These are phyloP conservation scores for Phymastichus coffea DNA, from an alignment of 1,140 invertebrate genomes.

Conservation along the genomic window DNA sequence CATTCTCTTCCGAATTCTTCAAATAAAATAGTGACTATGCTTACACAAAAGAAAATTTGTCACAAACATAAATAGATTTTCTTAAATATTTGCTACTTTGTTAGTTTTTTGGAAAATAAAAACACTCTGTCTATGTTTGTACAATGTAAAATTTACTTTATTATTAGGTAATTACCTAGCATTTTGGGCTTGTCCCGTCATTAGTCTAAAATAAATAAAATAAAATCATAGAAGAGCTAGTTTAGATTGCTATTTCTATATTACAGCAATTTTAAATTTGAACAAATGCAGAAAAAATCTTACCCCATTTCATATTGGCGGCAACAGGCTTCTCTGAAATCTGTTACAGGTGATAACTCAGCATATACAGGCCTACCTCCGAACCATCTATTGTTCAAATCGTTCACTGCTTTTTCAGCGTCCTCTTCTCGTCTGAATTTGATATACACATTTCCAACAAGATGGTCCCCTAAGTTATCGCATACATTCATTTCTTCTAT, in stretches of 20 bases:
- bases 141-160: no score
- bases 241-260: no score
- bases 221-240: no score
- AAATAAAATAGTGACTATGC: not conserved
- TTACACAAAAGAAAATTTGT: not conserved
- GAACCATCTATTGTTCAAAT: conserved; percentile 98
- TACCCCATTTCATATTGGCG: conserved; percentile 98
- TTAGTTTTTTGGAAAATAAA: not conserved
- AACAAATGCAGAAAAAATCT: no score
- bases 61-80: no score
- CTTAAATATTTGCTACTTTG: no score
- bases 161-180: no score
- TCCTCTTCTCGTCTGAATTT: conserved; percentile 99
- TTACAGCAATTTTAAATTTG: no score
- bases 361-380: conserved; percentile 97
- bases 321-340: conserved; percentile 98
- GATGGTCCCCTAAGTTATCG: conserved; percentile 97
- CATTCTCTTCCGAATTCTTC: no score
- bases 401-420: conserved; percentile 94
- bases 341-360: conserved; percentile 96
- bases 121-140: not conserved
- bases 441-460: conserved; percentile 98
- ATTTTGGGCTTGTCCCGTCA: no score
- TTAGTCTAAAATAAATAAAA: no score
- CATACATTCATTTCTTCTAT: conserved; percentile 99